Conservation (phyloP, 2,888 invertebrate species). For the Lamellibrachia columna region DNA sequence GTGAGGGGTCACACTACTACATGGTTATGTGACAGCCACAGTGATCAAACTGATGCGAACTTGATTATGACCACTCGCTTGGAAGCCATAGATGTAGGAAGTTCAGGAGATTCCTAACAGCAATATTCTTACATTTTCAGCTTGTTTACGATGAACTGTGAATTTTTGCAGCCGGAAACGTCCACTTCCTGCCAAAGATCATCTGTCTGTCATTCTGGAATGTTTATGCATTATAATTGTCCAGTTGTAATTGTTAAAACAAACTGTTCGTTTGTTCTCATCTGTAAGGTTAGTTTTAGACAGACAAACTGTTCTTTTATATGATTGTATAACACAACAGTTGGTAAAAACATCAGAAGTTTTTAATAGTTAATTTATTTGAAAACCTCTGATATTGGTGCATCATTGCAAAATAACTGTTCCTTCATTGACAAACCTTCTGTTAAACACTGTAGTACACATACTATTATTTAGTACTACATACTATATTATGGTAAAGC, state of each 20-base stretch:
- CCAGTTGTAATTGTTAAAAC: no score
- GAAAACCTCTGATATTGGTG: no score
- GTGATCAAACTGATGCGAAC: neutral
- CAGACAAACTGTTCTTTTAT: neutral
- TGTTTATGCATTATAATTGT: neutral
- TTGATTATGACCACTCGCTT: neutral
- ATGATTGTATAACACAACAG: neutral
- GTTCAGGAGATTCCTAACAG: neutral
- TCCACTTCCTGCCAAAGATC: neutral
- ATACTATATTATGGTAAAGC: neutral
- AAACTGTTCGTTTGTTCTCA: neutral
- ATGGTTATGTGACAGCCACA: neutral
- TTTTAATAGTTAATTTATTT: neutral
- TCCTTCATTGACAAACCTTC: no score
- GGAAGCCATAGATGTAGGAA: neutral
- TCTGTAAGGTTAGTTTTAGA: neutral
- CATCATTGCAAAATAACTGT: no score
- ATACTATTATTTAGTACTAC: no score
- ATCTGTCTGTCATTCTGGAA: neutral
- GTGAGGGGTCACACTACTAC: neutral
- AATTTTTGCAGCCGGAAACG: neutral
- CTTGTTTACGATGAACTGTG: neutral
- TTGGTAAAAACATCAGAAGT: neutral
- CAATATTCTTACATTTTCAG: slow-evolving; percentile 16
- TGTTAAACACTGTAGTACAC: no score